phyloP scores from a whole-genome alignment of 2,888 invertebrate genomes.

The Slavum lentiscoides region DNA sequence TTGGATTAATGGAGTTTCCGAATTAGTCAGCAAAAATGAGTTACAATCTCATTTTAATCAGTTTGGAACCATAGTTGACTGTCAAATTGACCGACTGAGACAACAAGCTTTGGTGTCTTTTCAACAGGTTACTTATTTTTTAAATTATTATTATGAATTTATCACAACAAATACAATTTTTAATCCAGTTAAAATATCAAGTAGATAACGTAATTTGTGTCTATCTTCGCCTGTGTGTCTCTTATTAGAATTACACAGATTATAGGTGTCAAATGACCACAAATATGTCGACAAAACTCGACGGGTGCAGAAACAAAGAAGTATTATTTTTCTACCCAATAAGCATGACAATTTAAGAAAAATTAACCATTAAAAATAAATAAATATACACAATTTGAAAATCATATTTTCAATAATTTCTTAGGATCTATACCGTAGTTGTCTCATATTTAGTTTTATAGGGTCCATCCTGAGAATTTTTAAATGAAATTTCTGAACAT shows the following conservation, averaged over 20 bases:
- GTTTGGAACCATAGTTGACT: constrained; percentile 76
- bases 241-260: no score
- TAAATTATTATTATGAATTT: neutral
- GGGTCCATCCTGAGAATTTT: no score
- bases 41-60: constrained; percentile 79
- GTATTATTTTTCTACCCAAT: constrained; percentile 57
- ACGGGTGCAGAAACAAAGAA: constrained; percentile 55
- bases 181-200: neutral
- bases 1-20: constrained; percentile 87
- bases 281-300: no score
- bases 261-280: no score
- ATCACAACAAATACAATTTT: neutral
- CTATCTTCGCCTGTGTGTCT: no score
- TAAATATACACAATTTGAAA: no score
- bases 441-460: no score
- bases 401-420: no score
- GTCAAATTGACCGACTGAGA: constrained; percentile 79
- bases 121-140: constrained; percentile 71
- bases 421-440: no score
- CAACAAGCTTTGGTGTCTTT: constrained; percentile 91
- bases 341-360: no score
- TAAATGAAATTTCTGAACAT: no score
- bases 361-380: no score
- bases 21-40: constrained; percentile 85
- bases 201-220: neutral